Base-by-base conservation (phyloP, 2,797 vertebrate species). In the Eulemur albifrons region DNA sequence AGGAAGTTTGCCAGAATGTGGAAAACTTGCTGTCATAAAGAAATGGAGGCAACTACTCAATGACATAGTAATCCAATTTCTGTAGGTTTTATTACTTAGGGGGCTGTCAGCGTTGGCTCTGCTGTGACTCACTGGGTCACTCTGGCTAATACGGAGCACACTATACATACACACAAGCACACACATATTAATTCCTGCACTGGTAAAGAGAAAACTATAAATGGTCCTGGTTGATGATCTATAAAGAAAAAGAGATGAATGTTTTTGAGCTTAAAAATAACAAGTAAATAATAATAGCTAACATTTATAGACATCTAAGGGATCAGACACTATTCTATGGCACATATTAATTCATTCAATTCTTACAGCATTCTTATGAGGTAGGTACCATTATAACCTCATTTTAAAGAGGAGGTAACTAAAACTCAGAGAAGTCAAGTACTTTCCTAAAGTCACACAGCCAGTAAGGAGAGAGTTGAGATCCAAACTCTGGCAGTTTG, bases 1-100 rank as follows among this genome's bases (percentile, higher is more conserved):
- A 54, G 65, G 67, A 93, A 12, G 72, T 83, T 25, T 87, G 81
- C 80, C 84, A 73, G 30, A 5, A 48, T 23, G 23, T 89, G 87
- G 89, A 89, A 97, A 96, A 92, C 48, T 79, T 73, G 18, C 73
- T 90, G 43, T 85, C 83, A 72, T 81, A 94, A 81, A 77, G 77
- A 89, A 95, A 90, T 18, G 94, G 20, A 94, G 85, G 73, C 43
- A 82, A 77, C 54, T 54, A 84, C 12, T 97, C 70, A 86, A n/a
- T 81, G 80, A 30, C 72, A 89, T 14, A 1, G 10, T 85, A 94
- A 94, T 92, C 50, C 10, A 77, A 76, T 96, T 96, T 93, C 87
- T 69, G 43, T 38, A 91, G 35, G 79, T 82, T 90, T 88, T 92
- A 90, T 88, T 97, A 79, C 52, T 59, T 40, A 38, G n/a, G 32